Evolutionary conservation across 37 sponge, comb jelly and placozoan species (phyloP).

Genomic region (Aplysina aerophoba): DNA sequence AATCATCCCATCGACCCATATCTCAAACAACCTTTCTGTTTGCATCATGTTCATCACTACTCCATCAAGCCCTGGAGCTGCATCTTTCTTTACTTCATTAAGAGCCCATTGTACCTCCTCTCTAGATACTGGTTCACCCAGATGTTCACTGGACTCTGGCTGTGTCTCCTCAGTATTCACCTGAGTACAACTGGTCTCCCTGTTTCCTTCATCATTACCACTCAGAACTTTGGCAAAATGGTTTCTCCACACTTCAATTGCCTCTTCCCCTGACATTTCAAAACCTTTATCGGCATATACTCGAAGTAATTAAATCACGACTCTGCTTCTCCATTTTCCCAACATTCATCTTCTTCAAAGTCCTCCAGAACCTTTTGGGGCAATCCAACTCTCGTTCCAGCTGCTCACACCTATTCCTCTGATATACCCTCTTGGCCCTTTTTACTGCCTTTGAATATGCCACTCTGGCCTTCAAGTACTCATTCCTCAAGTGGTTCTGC

Average conservation of each 20-base stretch:
- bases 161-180: neutral
- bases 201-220: neutral
- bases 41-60: slow-evolving; percentile 5
- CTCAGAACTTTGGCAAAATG: slow-evolving; percentile 2
- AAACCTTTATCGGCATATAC: neutral
- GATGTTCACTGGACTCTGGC: slow-evolving; percentile 11
- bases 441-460: neutral
- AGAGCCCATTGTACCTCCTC: neutral
- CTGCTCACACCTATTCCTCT: slow-evolving; percentile 12
- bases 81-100: neutral
- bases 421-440: neutral
- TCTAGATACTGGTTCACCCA: neutral
- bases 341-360: neutral
- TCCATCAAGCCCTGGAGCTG: slow-evolving; percentile 4
- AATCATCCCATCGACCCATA: neutral
- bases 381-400: neutral
- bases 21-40: slow-evolving; percentile 2
- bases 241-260: neutral
- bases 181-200: slow-evolving; percentile 15
- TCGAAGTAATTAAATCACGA: neutral
- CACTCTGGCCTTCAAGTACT: neutral
- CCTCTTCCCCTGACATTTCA: slow-evolving; percentile 4
- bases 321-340: neutral
- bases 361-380: slow-evolving; percentile 17
- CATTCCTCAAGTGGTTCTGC: slow-evolving; percentile 12